Evolutionary conservation across 2,888 invertebrate species (phyloP), one percentile per base, ranked within the genome.

Genomic region (Xestia c-nigrum): DNA sequence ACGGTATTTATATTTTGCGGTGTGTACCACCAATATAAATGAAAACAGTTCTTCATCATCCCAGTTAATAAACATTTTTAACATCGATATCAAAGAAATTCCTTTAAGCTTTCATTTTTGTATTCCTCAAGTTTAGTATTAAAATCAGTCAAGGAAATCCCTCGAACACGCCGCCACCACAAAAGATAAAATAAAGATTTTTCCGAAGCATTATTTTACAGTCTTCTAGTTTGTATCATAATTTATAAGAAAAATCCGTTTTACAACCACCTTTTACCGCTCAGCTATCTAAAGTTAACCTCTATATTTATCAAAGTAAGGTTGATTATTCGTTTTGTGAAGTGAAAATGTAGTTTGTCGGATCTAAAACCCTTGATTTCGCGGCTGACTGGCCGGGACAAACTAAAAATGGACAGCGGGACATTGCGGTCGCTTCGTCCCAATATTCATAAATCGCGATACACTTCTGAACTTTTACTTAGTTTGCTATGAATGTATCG

Each of bases 401-500:
- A 89, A 88, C 88, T 89, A 88, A 87, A 89, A 89, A 88, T 88
- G 88, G 88, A 82, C 88, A 87, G 82, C 76, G 80, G 78, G 76
- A 67, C 81, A 88, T 88, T 89, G 89, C 86, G 88, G 88, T 84
- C 84, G 72, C 76, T 76, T 69, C 64, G 82, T 81, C 83, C 88
- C 89, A 87, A 89, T 91, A 91, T 91, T 89, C 91, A 91, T 92
- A 92, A 90, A 91, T 87, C 78, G 66, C 47, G 40, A 74, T 71
- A 80, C 79, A 76, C 74, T 78, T 78, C 38, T 38, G 71, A 84
- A 87, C 83, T 89, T 81, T 69, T 74, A 79, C 84, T 85, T 85
- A 85, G 84, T 87, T 85, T 81, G 68, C 52, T 78, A 64, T 70
- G 73, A 85, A 72, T 80, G 77, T 77, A 67, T 79, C 50, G 50